Evolutionary conservation across 1,140 invertebrate genomes (phyloP), one percentile per base, ranked within the genome.

Genomic region (Odontomachus brunneus): DNA sequence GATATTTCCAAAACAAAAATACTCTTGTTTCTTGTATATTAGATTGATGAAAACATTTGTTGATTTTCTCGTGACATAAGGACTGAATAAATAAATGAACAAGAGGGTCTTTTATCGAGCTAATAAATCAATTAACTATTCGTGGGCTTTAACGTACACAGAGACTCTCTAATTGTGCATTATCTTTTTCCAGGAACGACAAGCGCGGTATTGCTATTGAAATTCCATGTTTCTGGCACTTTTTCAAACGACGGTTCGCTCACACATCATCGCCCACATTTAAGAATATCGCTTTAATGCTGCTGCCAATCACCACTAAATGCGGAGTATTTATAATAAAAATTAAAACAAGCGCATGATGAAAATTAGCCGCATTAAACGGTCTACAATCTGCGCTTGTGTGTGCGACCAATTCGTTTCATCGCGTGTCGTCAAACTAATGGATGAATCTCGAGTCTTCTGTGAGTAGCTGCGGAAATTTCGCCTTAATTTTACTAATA

Each of bases 401-500:
- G 14, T 51, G 0, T 33, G 29, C 62, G 74, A 78, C 67, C 63
- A 33, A 78, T 78, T 19, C 17, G 33, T 26, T 55, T 24, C n/a
- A 55, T n/a, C 2, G 22, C 44, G 26, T 67, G 75, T 44, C 63
- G 26, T n/a, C n/a, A 26, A 69, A 67, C 69, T 78, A 69, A 78
- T 44, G 9, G 5, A 62, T 12, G 17, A 74, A 19, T 53, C 15
- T 24, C 19, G 17, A 14, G 17, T 7, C 24, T 78, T 5, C 67
- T 19, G 38, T 1, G 15, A 11, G 15, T 15, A 9, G 29, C 29
- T n/a, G 9, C 29, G 24, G 19, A 15, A 78, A 17, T 14, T 12
- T 67, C 17, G 33, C n/a, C n/a, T 53, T 66, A 51, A 76, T 65
- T 26, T 75, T 26, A 48, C 26, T 65, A 29, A 75, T 75, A 75